Conservation (phyloP, 64 coral and sea anemone genomes). For the Stichodactyla helianthus region DNA sequence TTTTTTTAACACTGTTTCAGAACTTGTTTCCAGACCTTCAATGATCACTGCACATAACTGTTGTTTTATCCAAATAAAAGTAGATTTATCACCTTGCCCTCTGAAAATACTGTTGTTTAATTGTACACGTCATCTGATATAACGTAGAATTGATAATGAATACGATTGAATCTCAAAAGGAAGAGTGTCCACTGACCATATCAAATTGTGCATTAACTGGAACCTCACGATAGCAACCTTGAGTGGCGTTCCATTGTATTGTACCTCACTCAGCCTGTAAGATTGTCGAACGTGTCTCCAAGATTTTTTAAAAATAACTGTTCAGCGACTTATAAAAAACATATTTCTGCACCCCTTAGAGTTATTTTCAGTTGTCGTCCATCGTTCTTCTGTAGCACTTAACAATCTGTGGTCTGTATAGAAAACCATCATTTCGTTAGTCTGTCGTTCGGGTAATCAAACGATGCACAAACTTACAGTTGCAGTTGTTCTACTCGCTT, state of each 20-base stretch:
- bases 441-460: neutral
- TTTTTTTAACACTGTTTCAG: too few species aligned
- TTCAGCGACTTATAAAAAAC: neutral
- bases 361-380: neutral
- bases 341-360: neutral
- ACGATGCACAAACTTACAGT: neutral
- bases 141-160: neutral
- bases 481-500: neutral
- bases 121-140: neutral
- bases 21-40: too few species aligned
- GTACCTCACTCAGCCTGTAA: neutral
- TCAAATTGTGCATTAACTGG: neutral
- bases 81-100: too few species aligned
- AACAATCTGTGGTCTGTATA: neutral
- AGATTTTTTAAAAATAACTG: neutral
- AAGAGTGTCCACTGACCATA: neutral
- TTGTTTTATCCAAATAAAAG: too few species aligned
- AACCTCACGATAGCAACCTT: neutral
- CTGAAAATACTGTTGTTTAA: too few species aligned
- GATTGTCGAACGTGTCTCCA: neutral
- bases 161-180: neutral
- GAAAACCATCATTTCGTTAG: neutral
- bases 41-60: too few species aligned
- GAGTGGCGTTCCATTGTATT: neutral
- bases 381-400: neutral